Base-by-base conservation (phyloP, 2,888 invertebrate species). In the Drosophila silvestris region DNA sequence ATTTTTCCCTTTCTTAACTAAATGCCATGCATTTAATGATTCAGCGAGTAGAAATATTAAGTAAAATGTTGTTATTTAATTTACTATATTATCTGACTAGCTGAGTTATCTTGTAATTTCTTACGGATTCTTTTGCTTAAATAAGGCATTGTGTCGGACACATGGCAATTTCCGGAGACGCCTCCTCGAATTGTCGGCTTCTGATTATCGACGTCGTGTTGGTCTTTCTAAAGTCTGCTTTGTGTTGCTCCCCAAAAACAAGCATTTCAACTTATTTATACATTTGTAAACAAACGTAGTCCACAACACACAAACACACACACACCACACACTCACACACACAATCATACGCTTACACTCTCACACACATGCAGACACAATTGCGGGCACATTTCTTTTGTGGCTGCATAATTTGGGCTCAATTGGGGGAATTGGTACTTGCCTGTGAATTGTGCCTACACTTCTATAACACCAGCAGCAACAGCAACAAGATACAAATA, bases 351-450 rank as follows among this genome's bases (percentile, higher is more conserved):
- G 22, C 22, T 6, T 12, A 44, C 44, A 33, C 32, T 26, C 22
- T 9, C 16, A 28, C 35, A 28, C n/a, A 58, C 1, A 58, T 32
- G 22, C 35, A 59, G 35, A 57, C 51, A 66, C 41, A 70, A 57
- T 65, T 73, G 30, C 41, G 63, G 39, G 52, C 51, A 66, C 37
- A 70, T 59, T 65, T 73, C 71, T 70, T 77, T 70, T 79, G 51
- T 37, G 60, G 33, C 62, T 66, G 59, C 69, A 74, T 77, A 84
- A 79, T 89, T 79, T 79, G 62, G 78, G 71, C 70, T 84, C 77
- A 87, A 86, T 89, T 89, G 76, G 54, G 62, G 71, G 79, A 87
- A 87, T 84, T 84, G 65, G 75, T 74, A 58, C 73, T 82, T 84
- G 84, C 69, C 62, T 72, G 80, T 69, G 78, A 82, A 81, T 74